Conservation (phyloP, 2,888 invertebrate species). For the Euplexia lucipara region DNA sequence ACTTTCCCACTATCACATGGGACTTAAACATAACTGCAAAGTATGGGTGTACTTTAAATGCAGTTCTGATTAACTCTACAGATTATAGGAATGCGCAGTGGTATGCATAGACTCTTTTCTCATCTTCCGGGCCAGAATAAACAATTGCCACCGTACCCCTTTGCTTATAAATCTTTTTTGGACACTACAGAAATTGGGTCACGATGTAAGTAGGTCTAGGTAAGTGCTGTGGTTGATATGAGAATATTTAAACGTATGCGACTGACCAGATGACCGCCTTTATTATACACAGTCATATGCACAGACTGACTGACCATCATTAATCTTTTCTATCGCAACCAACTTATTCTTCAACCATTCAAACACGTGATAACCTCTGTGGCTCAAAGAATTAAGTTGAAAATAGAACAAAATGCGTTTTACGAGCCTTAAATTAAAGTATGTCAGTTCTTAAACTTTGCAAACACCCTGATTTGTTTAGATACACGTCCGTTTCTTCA, state of each 20-base stretch:
- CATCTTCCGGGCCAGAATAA: background rate
- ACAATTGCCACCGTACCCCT: too few species aligned
- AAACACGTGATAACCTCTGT: constrained; percentile 17
- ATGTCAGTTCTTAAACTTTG: constrained; percentile 56
- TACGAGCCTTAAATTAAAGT: constrained; percentile 23
- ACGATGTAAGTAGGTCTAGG: background rate
- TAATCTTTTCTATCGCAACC: constrained; percentile 43
- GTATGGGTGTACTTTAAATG: too few species aligned
- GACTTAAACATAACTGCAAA: too few species aligned
- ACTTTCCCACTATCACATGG: too few species aligned
- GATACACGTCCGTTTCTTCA: constrained; percentile 62
- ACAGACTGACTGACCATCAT: constrained; percentile 43
- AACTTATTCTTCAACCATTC: constrained; percentile 13
- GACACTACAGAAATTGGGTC: constrained; percentile 6
- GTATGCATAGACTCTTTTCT: too few species aligned
- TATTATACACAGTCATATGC: constrained; percentile 53
- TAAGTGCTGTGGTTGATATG: background rate
- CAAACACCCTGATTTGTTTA: constrained; percentile 62
- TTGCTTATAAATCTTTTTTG: background rate
- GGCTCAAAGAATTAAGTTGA: constrained; percentile 21
- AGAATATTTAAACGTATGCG: constrained; percentile 15
- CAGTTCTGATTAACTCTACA: too few species aligned
- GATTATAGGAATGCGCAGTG: too few species aligned
- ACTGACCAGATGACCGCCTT: constrained; percentile 47
- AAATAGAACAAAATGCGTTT: constrained; percentile 40